Evolutionary conservation across 2,888 invertebrate species (phyloP).

Genomic region (Nasonia oneida): DNA sequence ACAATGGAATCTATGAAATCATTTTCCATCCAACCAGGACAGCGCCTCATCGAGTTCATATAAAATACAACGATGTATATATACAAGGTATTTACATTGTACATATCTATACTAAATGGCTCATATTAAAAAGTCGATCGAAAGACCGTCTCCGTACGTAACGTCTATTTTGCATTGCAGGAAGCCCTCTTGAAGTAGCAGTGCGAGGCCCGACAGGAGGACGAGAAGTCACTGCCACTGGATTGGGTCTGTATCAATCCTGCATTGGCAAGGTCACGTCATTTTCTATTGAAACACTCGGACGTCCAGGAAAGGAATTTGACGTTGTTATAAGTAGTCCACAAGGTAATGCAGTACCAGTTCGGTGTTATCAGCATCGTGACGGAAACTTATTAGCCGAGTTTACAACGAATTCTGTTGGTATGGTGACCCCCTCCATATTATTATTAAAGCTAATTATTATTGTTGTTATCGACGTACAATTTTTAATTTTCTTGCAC

Average conservation of each 20-base stretch:
- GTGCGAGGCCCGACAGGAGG: constrained; percentile 85
- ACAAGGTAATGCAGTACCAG: constrained; percentile 89
- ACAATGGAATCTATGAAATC: constrained; percentile 89
- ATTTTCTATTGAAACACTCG: constrained; percentile 93
- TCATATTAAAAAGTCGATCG: background rate
- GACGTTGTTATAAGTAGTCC: constrained; percentile 94
- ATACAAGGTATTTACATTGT: constrained; percentile 78
- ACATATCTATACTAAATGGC: constrained; percentile 49
- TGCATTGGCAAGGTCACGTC: constrained; percentile 90
- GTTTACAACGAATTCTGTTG: constrained; percentile 90
- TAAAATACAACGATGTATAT: constrained; percentile 93
- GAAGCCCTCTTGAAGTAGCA: constrained; percentile 82
- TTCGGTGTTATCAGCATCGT: constrained; percentile 96
- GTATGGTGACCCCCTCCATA: constrained; percentile 76
- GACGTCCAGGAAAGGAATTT: constrained; percentile 91
- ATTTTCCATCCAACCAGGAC: constrained; percentile 93
- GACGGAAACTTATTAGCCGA: constrained; percentile 97
- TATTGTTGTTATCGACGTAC: background rate
- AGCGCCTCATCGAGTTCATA: constrained; percentile 91
- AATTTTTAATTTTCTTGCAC: background rate
- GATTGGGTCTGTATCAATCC: constrained; percentile 92
- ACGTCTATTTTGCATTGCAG: constrained; percentile 70
- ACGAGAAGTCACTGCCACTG: constrained; percentile 88
- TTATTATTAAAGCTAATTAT: background rate
- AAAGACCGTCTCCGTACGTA: background rate